Evolutionary conservation across 1,140 invertebrate genomes (phyloP).

Genomic region (Drosophila bifasciata): DNA sequence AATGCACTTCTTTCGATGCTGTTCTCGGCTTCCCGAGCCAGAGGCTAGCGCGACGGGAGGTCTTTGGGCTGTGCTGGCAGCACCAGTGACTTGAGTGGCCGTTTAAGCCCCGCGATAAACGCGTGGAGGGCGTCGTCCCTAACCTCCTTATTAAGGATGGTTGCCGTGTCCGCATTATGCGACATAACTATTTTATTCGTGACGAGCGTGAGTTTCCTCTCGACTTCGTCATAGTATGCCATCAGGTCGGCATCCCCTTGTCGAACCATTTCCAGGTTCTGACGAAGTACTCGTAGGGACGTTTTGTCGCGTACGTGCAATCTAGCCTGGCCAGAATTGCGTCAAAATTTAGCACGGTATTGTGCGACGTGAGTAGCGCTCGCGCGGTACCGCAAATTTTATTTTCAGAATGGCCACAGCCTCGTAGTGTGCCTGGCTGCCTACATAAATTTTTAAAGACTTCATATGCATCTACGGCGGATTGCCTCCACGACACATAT

Average conservation of each 20-base stretch:
- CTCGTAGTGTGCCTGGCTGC: conserved; percentile 31
- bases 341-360: conserved; percentile 39
- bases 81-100: background rate
- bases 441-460: conserved; percentile 23
- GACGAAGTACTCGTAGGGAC: conserved; percentile 32
- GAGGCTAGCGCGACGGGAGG: conserved; percentile 9
- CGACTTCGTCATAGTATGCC: conserved; percentile 41
- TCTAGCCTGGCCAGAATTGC: conserved; percentile 41
- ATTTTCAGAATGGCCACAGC: conserved; percentile 31
- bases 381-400: conserved; percentile 33
- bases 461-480: conserved; percentile 13
- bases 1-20: too few relatives aligned
- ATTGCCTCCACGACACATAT: conserved; percentile 25
- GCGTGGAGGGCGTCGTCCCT: conserved; percentile 1
- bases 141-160: conserved; percentile 6
- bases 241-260: conserved; percentile 13
- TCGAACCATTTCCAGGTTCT: conserved; percentile 18
- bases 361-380: conserved; percentile 23
- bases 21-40: conserved; percentile 8
- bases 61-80: conserved; percentile 15
- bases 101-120: conserved; percentile 2
- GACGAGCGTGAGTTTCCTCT: conserved; percentile 25
- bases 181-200: conserved; percentile 36
- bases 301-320: conserved; percentile 34
- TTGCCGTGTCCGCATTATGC: conserved; percentile 14